These are phyloP conservation scores for Aurelia coerulea DNA, from an alignment of 30 jellyfish, hydroid and myxozoan genomes.

Conservation along the genomic window DNA sequence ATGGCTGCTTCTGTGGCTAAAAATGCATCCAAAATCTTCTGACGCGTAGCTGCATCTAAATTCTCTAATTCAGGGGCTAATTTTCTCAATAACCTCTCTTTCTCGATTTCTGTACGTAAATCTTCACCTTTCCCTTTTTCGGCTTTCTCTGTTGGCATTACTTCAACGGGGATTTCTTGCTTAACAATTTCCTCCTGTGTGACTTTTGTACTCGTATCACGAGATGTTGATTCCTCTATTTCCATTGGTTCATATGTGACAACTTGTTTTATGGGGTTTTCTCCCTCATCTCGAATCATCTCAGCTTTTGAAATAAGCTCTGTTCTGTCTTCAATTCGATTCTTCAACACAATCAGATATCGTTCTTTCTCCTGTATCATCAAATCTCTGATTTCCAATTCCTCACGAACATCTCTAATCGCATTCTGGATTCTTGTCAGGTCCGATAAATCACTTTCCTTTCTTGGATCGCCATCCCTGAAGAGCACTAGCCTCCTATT, in stretches of 20 bases:
- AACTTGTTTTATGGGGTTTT: not conserved
- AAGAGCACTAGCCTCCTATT: slow-evolving; percentile 69
- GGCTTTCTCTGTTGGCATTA: not conserved
- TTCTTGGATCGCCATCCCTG: slow-evolving; percentile 88
- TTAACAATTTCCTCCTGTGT: not conserved
- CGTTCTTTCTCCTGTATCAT: slow-evolving; percentile 91
- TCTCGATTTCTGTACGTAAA: slow-evolving; percentile 72
- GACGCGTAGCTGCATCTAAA: slow-evolving; percentile 72
- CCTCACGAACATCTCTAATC: slow-evolving; percentile 82
- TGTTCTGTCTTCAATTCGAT: slow-evolving; percentile 59
- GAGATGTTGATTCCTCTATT: not conserved
- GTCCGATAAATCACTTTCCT: slow-evolving; percentile 74
- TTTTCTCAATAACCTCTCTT: slow-evolving; percentile 76
- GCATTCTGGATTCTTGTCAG: slow-evolving; percentile 76
- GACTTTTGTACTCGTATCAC: not conserved
- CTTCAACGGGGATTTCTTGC: slow-evolving; percentile 1
- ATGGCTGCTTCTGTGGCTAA: slow-evolving; percentile 18
- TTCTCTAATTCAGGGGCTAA: slow-evolving; percentile 81
- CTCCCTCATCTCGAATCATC: not conserved
- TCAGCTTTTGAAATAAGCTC: slow-evolving; percentile 20
- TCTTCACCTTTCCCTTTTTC: slow-evolving; percentile 46
- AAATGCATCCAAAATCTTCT: slow-evolving; percentile 70
- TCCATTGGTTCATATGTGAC: slow-evolving; percentile 8
- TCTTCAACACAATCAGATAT: slow-evolving; percentile 60
- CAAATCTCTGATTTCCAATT: slow-evolving; percentile 80